Evolutionary conservation across 2,113 vertebrate species (phyloP), one percentile per base, ranked within the genome.

Genomic region (Gadus macrocephalus): DNA sequence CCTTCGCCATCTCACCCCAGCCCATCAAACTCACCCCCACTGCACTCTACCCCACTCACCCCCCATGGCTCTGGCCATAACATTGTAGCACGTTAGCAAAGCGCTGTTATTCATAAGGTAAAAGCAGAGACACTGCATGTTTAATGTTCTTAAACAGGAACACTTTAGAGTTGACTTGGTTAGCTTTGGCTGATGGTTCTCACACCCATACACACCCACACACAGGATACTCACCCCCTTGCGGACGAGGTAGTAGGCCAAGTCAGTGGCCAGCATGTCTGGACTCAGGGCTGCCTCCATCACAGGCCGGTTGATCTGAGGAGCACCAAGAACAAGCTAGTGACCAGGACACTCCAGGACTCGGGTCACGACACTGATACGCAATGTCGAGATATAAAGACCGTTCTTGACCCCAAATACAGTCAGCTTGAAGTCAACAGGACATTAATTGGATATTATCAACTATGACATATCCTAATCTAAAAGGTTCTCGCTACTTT

Each of bases 211-310:
- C 42, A 28, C 22, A 28, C 61, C 67, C 49, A 19, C 3, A 55
- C 17, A 0, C 5, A 38, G 15, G 62, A 49, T 5, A 89, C 95
- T 91, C 61, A 96, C 97, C 81, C 96, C 97, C 85, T 98, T 98
- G 62, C 81, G 95, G 78, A 99, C 97, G 17, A 99, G 85, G 86
- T 96, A 95, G 82, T 98, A 96, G 65, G 96, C 97, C 6, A 99
- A 90, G 74, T 99, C 96, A 1, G 96, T 88, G 0, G 96, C 92
- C 75, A 99, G 79, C 80, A 99, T 96, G 78, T 99, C 96, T 0
- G 96, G 93, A 83, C 90, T 98, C 58, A 99, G 90, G 0, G 95
- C 95, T n/a, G 76, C 93, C 55, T 93, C 91, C 96, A 99, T 99
- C 76, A 81, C 88, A 72, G 86, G 90, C 49, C 84, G 91, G 78